Evolutionary conservation across 2,797 vertebrate genomes (phyloP).

Genomic region (Alectoris magna): DNA sequence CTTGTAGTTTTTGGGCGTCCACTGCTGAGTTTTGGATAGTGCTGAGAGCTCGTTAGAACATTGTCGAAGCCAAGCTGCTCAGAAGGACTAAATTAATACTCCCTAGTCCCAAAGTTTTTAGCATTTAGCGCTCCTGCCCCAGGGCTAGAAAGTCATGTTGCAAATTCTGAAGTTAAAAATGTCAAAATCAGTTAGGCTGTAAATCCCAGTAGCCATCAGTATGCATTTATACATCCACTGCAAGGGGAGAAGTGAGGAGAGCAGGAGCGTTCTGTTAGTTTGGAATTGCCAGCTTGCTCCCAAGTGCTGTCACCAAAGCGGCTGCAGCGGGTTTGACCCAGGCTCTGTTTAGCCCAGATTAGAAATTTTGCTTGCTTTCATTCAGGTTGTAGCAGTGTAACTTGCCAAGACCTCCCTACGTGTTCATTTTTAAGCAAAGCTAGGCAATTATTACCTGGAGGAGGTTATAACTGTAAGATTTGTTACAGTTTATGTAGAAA

Average conservation of each 20-base stretch:
- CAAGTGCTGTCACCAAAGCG: not conserved
- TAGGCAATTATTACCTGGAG: not conserved
- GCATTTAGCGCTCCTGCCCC: constrained; percentile 29
- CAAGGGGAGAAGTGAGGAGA: constrained; percentile 17
- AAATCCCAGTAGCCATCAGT: constrained; percentile 45
- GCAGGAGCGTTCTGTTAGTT: constrained; percentile 17
- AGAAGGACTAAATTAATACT: constrained; percentile 57
- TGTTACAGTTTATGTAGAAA: constrained; percentile 2
- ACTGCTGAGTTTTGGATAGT: constrained; percentile 41
- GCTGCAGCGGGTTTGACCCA: not conserved
- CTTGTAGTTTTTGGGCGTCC: constrained; percentile 34
- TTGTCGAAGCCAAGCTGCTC: constrained; percentile 38
- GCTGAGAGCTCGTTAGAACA: not conserved
- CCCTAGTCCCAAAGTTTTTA: constrained; percentile 10
- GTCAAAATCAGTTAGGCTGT: constrained; percentile 56
- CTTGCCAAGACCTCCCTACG: not conserved
- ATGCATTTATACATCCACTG: constrained; percentile 44
- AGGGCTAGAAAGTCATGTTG: constrained; percentile 48
- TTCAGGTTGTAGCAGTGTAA: not conserved
- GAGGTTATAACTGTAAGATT: not conserved
- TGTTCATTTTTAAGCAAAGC: constrained; percentile 14
- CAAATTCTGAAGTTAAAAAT: constrained; percentile 66
- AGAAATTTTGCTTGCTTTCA: not conserved
- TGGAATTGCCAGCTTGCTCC: constrained; percentile 9
- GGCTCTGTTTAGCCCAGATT: not conserved